phyloP scores from a whole-genome alignment of 2,888 invertebrate species.

The Amphipyra tragopoginis region DNA sequence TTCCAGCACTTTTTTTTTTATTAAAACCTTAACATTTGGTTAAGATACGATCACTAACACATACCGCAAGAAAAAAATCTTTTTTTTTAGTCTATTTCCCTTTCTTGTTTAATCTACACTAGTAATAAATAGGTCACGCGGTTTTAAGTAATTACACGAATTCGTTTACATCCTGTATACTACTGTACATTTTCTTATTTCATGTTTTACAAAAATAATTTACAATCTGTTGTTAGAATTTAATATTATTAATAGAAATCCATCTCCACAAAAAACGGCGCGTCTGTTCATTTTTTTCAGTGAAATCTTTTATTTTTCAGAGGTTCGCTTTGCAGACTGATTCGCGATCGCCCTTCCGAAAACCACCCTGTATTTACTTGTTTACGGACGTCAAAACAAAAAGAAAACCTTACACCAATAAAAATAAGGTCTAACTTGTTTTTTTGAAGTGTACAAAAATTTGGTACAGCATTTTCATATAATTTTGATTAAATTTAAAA shows the following conservation, averaged over 20 bases:
- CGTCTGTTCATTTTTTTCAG: conserved; percentile 57
- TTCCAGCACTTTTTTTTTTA: too few species aligned
- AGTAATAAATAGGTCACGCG: too few species aligned
- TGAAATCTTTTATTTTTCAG: conserved; percentile 62
- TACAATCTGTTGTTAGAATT: neutral
- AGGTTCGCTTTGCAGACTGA: conserved; percentile 64
- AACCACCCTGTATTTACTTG: conserved; percentile 17
- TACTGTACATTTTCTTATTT: neutral
- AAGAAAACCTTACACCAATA: conserved; percentile 16
- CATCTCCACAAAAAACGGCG: conserved; percentile 38
- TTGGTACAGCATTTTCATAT: conserved; percentile 57
- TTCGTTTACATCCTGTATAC: too few species aligned
- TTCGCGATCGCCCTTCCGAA: conserved; percentile 60
- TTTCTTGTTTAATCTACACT: too few species aligned
- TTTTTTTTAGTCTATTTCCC: too few species aligned
- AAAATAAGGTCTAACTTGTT: conserved; percentile 18
- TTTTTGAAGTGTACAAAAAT: neutral
- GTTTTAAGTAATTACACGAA: too few species aligned
- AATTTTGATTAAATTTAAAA: conserved; percentile 70
- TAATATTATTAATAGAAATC: conserved; percentile 16
- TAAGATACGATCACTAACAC: too few species aligned
- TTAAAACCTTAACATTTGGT: too few species aligned
- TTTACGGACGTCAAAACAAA: conserved; percentile 13
- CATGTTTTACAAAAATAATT: neutral
- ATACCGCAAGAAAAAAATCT: too few species aligned